Conservation (phyloP, 2,797 vertebrate genomes). For the Hyperoplus lanceolatus region DNA sequence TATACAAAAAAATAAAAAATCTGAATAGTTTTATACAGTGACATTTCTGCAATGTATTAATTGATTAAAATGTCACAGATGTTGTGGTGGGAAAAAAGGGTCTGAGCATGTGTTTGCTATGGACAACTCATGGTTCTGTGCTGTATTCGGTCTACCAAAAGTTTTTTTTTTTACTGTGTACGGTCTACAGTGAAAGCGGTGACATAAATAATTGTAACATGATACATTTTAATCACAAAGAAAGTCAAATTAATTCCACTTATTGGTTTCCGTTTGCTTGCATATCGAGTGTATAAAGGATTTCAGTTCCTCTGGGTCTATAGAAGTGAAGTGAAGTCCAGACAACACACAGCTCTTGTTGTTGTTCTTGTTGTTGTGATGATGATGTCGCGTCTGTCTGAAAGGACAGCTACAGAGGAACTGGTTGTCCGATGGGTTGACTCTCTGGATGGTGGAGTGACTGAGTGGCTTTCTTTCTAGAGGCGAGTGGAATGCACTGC, state of each 20-base stretch:
- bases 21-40: not conserved
- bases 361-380: slow-evolving; percentile 31
- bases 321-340: slow-evolving; percentile 23
- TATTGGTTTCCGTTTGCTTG: not conserved
- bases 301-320: slow-evolving; percentile 22
- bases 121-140: not conserved
- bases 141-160: not conserved
- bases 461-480: slow-evolving; percentile 8
- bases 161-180: not conserved
- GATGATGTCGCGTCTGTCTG: slow-evolving; percentile 53
- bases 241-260: not conserved
- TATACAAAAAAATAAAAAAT: not conserved
- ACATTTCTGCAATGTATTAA: not conserved
- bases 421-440: slow-evolving; percentile 13
- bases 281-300: slow-evolving; percentile 21
- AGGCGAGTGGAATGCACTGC: not conserved
- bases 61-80: slow-evolving; percentile 3
- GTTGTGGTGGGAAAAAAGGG: not conserved
- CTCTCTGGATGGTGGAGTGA: slow-evolving; percentile 1
- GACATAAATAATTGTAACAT: not conserved
- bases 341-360: slow-evolving; percentile 60
- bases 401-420: slow-evolving; percentile 31
- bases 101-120: not conserved
- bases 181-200: not conserved
- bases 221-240: not conserved